These are phyloP conservation scores for Drosophila meridiana DNA, from an alignment of 2,888 invertebrate genomes.

Conservation along the genomic window DNA sequence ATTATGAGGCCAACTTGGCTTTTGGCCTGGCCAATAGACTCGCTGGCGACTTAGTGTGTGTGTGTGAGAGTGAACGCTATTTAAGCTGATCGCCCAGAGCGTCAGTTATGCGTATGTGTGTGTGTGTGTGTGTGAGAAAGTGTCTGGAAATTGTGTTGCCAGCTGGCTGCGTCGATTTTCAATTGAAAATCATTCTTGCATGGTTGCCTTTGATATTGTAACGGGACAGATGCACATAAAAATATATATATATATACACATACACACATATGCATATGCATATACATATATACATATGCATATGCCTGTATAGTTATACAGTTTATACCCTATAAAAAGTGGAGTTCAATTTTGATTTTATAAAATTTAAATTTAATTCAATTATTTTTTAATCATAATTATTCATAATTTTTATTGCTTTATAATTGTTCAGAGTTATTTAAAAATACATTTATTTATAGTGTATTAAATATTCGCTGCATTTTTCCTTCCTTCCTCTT, in stretches of 20 bases:
- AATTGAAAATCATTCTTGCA: constrained; percentile 67
- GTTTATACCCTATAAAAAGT: constrained; percentile 7
- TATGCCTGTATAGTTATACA: background rate
- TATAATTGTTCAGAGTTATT: background rate
- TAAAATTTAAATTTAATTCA: background rate
- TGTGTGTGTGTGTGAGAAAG: constrained; percentile 19
- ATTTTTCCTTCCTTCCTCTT: background rate
- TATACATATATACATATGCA: background rate
- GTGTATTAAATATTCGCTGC: constrained; percentile 4
- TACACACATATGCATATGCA: background rate
- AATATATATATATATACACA: constrained; percentile 1
- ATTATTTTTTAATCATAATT: background rate
- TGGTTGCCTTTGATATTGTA: constrained; percentile 49
- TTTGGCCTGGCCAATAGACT: constrained; percentile 40
- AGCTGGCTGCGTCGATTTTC: constrained; percentile 63
- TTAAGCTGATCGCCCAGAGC: constrained; percentile 53
- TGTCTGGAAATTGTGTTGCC: constrained; percentile 55
- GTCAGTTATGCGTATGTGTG: constrained; percentile 6
- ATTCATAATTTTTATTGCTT: background rate
- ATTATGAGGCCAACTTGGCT: constrained; percentile 32
- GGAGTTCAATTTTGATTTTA: background rate
- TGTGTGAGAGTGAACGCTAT: constrained; percentile 57
- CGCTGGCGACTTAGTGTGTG: constrained; percentile 44
- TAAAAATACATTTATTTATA: background rate
- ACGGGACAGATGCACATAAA: constrained; percentile 6